These are phyloP conservation scores for Benitochromis conjunctus DNA, from an alignment of 2,113 vertebrate species.

Conservation along the genomic window DNA sequence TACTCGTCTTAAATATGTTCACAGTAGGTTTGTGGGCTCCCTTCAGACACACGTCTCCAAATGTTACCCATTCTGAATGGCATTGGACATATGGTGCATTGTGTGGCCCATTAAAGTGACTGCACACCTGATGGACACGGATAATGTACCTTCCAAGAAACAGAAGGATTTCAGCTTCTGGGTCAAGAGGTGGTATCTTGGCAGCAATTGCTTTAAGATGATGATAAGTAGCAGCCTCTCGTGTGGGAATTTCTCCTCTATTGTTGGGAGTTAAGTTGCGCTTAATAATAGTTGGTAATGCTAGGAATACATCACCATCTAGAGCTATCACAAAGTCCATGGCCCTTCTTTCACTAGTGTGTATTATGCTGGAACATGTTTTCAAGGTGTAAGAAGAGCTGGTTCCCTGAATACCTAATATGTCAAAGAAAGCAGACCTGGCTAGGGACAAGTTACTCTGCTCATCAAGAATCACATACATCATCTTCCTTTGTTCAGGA, in stretches of 20 bases:
- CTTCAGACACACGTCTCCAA: background rate
- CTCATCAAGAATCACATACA: background rate
- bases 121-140: background rate
- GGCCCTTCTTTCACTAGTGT: background rate
- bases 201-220: background rate
- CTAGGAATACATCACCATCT: background rate
- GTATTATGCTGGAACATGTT: background rate
- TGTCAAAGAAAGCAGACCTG: background rate
- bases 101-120: background rate
- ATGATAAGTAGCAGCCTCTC: background rate
- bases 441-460: slow-evolving; percentile 5
- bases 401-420: background rate
- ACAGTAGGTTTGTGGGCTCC: background rate
- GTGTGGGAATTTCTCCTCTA: background rate
- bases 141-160: background rate
- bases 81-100: background rate
- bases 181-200: background rate
- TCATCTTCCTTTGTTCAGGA: background rate
- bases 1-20: background rate
- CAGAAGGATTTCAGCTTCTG: background rate
- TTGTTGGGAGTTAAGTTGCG: background rate
- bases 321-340: background rate
- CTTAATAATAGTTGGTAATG: background rate
- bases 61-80: background rate
- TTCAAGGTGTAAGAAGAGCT: background rate